Evolutionary conservation across 2,888 invertebrate species (phyloP).

Genomic region (Cheilosia soror): DNA sequence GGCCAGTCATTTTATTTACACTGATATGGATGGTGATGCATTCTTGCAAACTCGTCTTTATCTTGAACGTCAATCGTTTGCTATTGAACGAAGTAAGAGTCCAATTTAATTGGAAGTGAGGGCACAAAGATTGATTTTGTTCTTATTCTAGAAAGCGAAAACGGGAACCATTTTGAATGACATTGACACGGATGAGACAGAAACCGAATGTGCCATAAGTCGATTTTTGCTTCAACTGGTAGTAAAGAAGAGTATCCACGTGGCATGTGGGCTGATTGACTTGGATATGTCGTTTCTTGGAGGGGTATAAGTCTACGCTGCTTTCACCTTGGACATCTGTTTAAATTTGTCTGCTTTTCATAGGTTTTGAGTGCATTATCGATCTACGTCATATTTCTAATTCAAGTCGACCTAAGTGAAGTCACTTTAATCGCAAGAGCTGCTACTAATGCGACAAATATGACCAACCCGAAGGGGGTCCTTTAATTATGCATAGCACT

Average conservation of each 20-base stretch:
- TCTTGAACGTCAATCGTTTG: slow-evolving; percentile 42
- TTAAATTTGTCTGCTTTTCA: neutral
- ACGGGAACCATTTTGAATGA: slow-evolving; percentile 77
- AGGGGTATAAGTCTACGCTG: slow-evolving; percentile 73
- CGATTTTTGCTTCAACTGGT: slow-evolving; percentile 79
- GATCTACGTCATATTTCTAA: slow-evolving; percentile 80
- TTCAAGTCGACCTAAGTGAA: slow-evolving; percentile 80
- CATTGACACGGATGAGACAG: slow-evolving; percentile 72
- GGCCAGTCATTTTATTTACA: neutral
- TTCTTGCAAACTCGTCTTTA: slow-evolving; percentile 12
- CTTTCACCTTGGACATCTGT: neutral
- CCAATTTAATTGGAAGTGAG: neutral
- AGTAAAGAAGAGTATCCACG: slow-evolving; percentile 71
- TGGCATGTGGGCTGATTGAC: slow-evolving; percentile 79
- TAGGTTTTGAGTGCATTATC: slow-evolving; percentile 79
- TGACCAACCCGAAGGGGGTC: neutral
- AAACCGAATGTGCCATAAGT: slow-evolving; percentile 78
- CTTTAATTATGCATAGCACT: neutral
- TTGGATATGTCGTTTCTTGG: slow-evolving; percentile 79
- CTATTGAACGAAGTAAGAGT: slow-evolving; percentile 37
- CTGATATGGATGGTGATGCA: slow-evolving; percentile 41
- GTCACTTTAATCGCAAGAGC: slow-evolving; percentile 76
- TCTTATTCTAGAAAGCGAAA: slow-evolving; percentile 78
- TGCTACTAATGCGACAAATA: slow-evolving; percentile 18
- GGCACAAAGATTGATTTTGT: neutral